Evolutionary conservation across 2,888 invertebrate genomes (phyloP).

Genomic region (Apodemia zela): DNA sequence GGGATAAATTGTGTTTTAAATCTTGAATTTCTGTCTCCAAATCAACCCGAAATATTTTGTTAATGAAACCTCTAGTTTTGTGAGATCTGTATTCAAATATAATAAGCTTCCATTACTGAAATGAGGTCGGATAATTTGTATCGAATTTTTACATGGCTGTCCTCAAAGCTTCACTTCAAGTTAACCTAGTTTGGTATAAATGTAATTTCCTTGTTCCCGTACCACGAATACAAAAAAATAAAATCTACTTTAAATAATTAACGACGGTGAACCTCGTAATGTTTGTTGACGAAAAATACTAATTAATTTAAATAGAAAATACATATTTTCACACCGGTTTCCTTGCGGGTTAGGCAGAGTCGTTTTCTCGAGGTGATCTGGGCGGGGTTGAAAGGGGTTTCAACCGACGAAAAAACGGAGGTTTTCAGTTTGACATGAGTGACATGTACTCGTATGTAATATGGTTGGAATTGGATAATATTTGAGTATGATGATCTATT

Average conservation of each 20-base stretch:
- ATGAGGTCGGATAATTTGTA: slow-evolving; percentile 4
- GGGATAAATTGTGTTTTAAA: too few species aligned
- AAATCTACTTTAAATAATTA: neutral
- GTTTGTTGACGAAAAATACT: neutral
- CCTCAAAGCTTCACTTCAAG: slow-evolving; percentile 6
- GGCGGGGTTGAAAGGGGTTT: too few species aligned
- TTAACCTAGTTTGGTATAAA: slow-evolving; percentile 5
- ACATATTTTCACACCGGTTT: too few species aligned
- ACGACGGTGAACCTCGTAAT: neutral
- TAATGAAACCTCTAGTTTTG: neutral
- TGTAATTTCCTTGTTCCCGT: slow-evolving; percentile 5
- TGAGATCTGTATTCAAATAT: neutral
- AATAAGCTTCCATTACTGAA: slow-evolving; percentile 4
- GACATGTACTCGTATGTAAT: too few species aligned
- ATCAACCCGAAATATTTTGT: neutral
- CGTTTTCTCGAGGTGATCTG: too few species aligned
- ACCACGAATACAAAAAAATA: neutral
- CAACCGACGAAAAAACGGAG: too few species aligned
- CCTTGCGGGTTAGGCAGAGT: too few species aligned
- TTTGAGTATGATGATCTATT: too few species aligned
- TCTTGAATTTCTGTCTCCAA: neutral
- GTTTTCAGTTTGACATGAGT: too few species aligned
- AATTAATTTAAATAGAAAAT: too few species aligned
- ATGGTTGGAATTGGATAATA: too few species aligned
- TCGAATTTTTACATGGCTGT: slow-evolving; percentile 6